phyloP scores from a whole-genome alignment of 2,797 vertebrate species.

The Mormyrops boulengeri region DNA sequence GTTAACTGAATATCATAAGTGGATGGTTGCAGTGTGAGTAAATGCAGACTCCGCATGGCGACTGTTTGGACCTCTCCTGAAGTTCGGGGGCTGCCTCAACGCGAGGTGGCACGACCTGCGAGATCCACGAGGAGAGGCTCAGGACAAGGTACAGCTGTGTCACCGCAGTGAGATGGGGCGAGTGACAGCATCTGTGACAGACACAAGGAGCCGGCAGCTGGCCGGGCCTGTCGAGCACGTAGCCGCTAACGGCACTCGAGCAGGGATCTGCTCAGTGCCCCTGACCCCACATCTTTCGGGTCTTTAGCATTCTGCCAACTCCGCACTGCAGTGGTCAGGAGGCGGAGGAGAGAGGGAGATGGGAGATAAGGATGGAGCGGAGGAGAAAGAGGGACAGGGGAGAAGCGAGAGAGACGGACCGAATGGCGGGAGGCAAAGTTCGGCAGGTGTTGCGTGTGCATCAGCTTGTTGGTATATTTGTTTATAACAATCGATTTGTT shows the following conservation, averaged over 20 bases:
- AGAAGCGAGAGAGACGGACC: background rate
- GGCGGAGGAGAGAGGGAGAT: background rate
- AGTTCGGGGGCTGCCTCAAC: background rate
- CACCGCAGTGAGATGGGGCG: background rate
- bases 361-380: background rate
- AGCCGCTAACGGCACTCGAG: background rate
- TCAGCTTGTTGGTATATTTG: background rate
- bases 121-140: background rate
- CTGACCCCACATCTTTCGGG: conserved; percentile 4
- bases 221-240: background rate
- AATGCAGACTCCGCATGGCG: background rate
- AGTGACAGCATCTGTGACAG: background rate
- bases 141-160: background rate
- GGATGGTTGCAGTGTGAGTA: background rate
- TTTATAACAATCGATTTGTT: background rate
- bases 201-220: background rate
- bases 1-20: background rate
- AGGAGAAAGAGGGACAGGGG: background rate
- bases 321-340: conserved; percentile 34
- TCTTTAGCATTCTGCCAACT: conserved; percentile 40
- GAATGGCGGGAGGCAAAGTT: background rate
- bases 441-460: background rate
- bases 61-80: background rate
- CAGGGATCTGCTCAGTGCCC: background rate
- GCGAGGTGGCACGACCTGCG: background rate